phyloP scores from a whole-genome alignment of 2,888 invertebrate genomes.

The Melolontha melolontha region DNA sequence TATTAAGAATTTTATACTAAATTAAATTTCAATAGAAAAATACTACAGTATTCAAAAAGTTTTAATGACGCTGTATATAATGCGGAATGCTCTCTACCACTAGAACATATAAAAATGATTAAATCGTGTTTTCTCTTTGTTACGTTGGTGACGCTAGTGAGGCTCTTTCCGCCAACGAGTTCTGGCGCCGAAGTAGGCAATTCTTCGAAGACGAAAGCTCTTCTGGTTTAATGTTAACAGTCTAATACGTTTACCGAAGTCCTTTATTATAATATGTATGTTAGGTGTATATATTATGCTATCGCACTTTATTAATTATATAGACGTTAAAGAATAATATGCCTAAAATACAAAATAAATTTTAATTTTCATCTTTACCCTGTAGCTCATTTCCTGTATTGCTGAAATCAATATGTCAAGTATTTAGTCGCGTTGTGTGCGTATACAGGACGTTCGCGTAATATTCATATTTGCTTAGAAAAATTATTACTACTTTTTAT shows the following conservation, averaged over 20 bases:
- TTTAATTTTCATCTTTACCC: slow-evolving; percentile 24
- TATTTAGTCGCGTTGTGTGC: background rate
- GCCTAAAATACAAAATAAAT: slow-evolving; percentile 5
- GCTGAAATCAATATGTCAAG: slow-evolving; percentile 20
- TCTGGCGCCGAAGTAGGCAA: slow-evolving; percentile 23
- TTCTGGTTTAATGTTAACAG: slow-evolving; percentile 26
- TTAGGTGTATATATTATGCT: too few relatives aligned
- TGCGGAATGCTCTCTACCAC: background rate
- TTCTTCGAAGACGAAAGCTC: slow-evolving; percentile 36
- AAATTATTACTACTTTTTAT: too few relatives aligned
- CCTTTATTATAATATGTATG: background rate
- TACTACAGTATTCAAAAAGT: background rate
- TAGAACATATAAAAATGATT: slow-evolving; percentile 33
- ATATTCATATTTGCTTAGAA: too few relatives aligned
- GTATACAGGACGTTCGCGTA: background rate
- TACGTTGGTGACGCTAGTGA: slow-evolving; percentile 27
- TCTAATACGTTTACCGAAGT: slow-evolving; percentile 18
- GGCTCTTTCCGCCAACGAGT: slow-evolving; percentile 22
- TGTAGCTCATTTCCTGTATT: slow-evolving; percentile 1
- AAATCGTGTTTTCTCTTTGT: slow-evolving; percentile 32
- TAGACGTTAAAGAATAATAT: too few relatives aligned
- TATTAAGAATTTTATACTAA: too few relatives aligned
- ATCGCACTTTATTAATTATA: too few relatives aligned
- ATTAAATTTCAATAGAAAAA: too few relatives aligned
- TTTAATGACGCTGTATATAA: slow-evolving; percentile 11